Conservation (phyloP, 1,140 invertebrate genomes). For the Hyphantria cunea region DNA sequence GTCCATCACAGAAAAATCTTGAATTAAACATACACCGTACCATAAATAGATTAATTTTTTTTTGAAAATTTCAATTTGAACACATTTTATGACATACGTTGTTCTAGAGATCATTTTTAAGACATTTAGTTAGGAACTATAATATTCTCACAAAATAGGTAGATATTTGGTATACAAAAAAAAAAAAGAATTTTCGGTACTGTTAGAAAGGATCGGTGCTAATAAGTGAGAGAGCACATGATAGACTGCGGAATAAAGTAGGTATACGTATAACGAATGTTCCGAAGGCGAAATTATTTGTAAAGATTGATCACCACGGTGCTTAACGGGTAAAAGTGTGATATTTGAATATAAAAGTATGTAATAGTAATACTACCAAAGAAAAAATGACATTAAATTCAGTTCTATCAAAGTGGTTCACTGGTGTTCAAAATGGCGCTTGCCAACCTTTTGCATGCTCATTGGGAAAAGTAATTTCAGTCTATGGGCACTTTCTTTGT, state of each 20-base stretch:
- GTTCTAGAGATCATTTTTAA: constrained; percentile 18
- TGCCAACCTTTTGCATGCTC: no score
- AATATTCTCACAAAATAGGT: constrained; percentile 20
- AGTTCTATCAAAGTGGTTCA: background rate
- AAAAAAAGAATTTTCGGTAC: constrained; percentile 4
- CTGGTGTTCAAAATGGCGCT: background rate
- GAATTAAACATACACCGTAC: no score
- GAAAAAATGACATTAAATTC: constrained; percentile 28
- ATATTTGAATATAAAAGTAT: constrained; percentile 45
- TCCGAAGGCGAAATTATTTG: constrained; percentile 36
- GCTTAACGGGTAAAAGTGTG: constrained; percentile 46
- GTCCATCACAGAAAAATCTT: no score
- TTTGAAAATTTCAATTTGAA: no score
- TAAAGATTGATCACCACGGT: constrained; percentile 30
- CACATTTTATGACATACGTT: background rate
- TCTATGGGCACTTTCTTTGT: no score
- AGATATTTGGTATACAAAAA: background rate
- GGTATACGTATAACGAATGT: constrained; percentile 17
- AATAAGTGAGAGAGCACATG: constrained; percentile 33
- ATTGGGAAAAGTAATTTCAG: no score
- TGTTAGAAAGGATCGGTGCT: constrained; percentile 14
- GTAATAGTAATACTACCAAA: constrained; percentile 41
- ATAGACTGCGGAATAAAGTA: constrained; percentile 21
- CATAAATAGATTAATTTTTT: no score
- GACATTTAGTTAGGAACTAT: constrained; percentile 21